phyloP scores from a whole-genome alignment of 2,888 invertebrate species.

The Ommatoiulus sabulosus region DNA sequence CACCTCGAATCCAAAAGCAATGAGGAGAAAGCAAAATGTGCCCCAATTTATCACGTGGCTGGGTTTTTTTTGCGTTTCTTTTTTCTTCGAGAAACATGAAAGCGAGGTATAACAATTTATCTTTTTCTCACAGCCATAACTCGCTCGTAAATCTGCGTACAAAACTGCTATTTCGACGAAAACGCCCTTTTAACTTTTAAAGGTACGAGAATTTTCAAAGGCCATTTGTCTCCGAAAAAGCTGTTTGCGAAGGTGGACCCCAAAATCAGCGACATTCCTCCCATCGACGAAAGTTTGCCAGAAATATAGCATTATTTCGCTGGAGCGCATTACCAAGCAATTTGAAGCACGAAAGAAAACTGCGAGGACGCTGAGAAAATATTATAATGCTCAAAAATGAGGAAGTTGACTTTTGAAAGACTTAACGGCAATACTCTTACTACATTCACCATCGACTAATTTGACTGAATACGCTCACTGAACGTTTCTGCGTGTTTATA shows the following conservation, averaged over 20 bases:
- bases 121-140: neutral
- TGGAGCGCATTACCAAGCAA: neutral
- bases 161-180: neutral
- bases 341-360: neutral
- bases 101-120: neutral
- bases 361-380: neutral
- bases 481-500: too few relatives aligned
- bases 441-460: neutral
- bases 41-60: neutral
- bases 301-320: constrained; percentile 39
- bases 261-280: neutral
- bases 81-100: constrained; percentile 3
- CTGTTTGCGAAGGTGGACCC: neutral
- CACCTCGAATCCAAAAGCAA: constrained; percentile 30
- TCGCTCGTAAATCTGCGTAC: neutral
- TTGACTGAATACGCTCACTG: too few relatives aligned
- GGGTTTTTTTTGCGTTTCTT: too few relatives aligned
- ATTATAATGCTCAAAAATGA: neutral
- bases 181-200: neutral
- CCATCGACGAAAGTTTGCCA: neutral
- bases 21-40: neutral
- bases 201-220: neutral
- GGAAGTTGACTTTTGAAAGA: neutral
- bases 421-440: neutral
- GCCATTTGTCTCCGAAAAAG: neutral